These are phyloP conservation scores for Mercenaria mercenaria DNA, from an alignment of 1,140 invertebrate genomes.

Conservation along the genomic window DNA sequence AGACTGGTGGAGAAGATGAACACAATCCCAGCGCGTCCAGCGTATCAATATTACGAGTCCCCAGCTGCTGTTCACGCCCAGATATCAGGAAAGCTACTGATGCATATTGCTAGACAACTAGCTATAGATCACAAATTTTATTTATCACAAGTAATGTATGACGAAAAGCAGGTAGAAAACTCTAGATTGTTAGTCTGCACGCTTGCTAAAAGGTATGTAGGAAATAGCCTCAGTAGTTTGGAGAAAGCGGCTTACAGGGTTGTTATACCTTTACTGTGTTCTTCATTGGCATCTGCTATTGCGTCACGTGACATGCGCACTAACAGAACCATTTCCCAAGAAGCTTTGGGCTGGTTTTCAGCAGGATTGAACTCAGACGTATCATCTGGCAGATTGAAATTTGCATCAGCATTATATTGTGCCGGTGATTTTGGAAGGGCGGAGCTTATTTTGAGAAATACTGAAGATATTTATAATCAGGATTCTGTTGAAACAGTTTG, in stretches of 20 bases:
- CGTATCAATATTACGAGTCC: too few relatives aligned
- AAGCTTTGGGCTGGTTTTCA: not conserved
- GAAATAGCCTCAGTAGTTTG: too few relatives aligned
- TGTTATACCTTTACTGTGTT: not conserved
- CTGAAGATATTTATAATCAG: not conserved
- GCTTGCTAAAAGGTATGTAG: too few relatives aligned
- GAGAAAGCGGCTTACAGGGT: not conserved
- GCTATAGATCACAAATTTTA: too few relatives aligned
- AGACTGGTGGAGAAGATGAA: too few relatives aligned
- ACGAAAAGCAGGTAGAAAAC: too few relatives aligned
- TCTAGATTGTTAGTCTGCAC: too few relatives aligned
- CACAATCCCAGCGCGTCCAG: too few relatives aligned
- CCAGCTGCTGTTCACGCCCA: too few relatives aligned
- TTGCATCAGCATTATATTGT: not conserved
- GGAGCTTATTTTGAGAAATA: not conserved
- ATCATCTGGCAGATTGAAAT: not conserved
- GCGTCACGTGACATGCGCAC: not conserved
- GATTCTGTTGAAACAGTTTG: not conserved
- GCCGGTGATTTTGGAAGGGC: not conserved
- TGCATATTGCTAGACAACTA: too few relatives aligned
- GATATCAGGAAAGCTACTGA: too few relatives aligned
- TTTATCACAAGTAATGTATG: too few relatives aligned
- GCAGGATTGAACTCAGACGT: not conserved
- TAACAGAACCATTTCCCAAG: not conserved
- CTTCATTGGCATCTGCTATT: not conserved